A percentile compares a stretch with the other conserved stretches of the same genome.
These are phyloP conservation scores for Neostethus bicornis DNA, from an alignment of 2,797 vertebrate species.

Conservation along the genomic window DNA sequence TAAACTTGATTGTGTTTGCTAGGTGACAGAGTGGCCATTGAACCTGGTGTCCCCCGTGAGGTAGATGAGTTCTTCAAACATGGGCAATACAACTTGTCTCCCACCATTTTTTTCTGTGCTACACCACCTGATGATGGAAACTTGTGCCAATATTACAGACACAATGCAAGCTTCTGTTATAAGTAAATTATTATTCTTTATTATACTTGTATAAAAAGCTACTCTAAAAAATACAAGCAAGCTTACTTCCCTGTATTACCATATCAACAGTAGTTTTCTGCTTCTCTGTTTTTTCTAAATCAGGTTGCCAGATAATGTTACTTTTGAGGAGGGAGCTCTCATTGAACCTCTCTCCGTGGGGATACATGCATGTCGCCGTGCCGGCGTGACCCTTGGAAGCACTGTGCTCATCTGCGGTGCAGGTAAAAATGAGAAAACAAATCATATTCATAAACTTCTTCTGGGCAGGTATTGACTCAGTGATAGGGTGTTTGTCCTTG, in stretches of 20 bases:
- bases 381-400: conserved; percentile 87
- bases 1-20: conserved; percentile 2
- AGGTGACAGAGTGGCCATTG: conserved; percentile 95
- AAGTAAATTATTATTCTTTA: conserved; percentile 78
- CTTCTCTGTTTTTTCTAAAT: neutral
- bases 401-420: conserved; percentile 92
- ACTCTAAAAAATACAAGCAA: neutral
- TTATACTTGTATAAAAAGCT: neutral
- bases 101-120: conserved; percentile 93
- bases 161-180: conserved; percentile 93
- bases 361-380: conserved; percentile 92
- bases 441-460: neutral
- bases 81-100: conserved; percentile 93
- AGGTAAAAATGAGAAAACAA: conserved; percentile 73
- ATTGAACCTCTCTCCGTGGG: conserved; percentile 96
- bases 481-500: no score
- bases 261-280: neutral
- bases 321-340: conserved; percentile 95
- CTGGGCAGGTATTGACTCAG: no score
- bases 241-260: conserved; percentile 18
- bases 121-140: conserved; percentile 94
- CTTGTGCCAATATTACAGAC: conserved; percentile 91
- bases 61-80: conserved; percentile 90
- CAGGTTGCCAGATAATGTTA: conserved; percentile 93
- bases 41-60: conserved; percentile 90